A percentile compares a stretch with the other conserved stretches of the same genome.
phyloP scores from a whole-genome alignment of 2,113 vertebrate genomes.

The Sterrhoptilus dennistouni region DNA sequence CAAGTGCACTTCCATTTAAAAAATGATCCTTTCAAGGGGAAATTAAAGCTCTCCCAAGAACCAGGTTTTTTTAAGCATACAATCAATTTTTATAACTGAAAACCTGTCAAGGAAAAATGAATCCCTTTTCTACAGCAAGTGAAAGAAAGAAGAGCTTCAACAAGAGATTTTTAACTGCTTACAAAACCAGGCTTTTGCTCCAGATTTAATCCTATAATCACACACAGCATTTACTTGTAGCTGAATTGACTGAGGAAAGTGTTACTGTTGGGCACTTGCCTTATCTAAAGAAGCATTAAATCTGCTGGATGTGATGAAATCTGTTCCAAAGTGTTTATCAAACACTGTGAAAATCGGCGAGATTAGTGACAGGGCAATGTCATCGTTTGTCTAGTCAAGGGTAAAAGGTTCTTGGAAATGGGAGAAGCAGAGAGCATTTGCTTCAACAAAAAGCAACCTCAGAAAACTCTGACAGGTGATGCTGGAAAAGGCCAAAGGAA shows the following conservation, averaged over 20 bases:
- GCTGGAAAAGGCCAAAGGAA: background rate
- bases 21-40: background rate
- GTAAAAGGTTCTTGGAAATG: constrained; percentile 13
- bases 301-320: constrained; percentile 44
- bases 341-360: constrained; percentile 17
- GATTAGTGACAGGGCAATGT: background rate
- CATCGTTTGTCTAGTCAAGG: constrained; percentile 32
- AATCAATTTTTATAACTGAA: background rate
- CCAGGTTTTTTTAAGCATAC: background rate
- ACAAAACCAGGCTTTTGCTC: constrained; percentile 21
- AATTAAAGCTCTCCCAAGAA: background rate
- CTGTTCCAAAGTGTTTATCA: constrained; percentile 38
- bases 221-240: constrained; percentile 25
- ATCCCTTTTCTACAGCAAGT: background rate
- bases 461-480: background rate
- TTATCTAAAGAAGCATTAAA: constrained; percentile 33
- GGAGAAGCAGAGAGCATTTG: background rate
- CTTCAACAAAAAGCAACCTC: background rate
- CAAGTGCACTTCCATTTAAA: background rate
- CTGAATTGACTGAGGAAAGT: constrained; percentile 39
- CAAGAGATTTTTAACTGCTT: constrained; percentile 34
- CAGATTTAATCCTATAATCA: constrained; percentile 56
- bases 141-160: background rate
- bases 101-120: background rate
- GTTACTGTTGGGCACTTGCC: background rate